Conservation (phyloP, 2,888 invertebrate genomes). For the Agrochola lota region DNA sequence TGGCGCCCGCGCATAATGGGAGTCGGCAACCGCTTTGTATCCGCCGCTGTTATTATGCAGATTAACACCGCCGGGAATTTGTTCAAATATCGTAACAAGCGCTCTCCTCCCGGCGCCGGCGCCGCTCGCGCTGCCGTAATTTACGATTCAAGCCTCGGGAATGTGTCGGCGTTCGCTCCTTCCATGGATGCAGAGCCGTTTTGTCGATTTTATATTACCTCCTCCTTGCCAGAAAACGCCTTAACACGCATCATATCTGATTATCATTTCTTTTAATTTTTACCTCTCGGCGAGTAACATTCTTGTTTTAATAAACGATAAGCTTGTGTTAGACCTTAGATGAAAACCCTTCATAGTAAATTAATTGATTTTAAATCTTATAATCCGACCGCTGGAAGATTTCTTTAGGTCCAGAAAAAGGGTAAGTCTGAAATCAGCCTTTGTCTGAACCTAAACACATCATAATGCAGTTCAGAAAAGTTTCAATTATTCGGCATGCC, state of each 20-base stretch:
- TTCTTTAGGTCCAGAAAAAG: background rate
- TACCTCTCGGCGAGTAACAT: conserved; percentile 64
- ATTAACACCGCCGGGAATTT: conserved; percentile 91
- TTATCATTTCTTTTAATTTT: conserved; percentile 69
- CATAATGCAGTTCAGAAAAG: background rate
- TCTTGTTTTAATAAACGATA: conserved; percentile 44
- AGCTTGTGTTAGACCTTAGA: conserved; percentile 11
- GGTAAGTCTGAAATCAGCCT: background rate
- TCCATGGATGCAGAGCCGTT: conserved; percentile 77
- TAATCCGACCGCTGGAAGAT: background rate
- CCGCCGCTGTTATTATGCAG: conserved; percentile 90
- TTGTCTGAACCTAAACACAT: background rate
- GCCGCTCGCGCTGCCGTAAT: conserved; percentile 86
- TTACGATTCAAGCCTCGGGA: conserved; percentile 87
- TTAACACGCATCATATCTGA: conserved; percentile 73
- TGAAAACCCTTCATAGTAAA: background rate
- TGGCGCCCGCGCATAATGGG: conserved; percentile 89
- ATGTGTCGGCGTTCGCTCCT: conserved; percentile 86
- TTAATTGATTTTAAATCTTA: background rate
- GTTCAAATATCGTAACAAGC: conserved; percentile 91
- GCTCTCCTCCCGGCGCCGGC: conserved; percentile 88
- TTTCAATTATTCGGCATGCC: background rate
- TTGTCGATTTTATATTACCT: conserved; percentile 81
- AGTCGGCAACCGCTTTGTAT: conserved; percentile 89
- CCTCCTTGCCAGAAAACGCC: conserved; percentile 74